A percentile compares a stretch with the other conserved stretches of the same genome.
These are phyloP conservation scores for Diabrotica balteata DNA, from an alignment of 2,888 invertebrate genomes.

Conservation along the genomic window DNA sequence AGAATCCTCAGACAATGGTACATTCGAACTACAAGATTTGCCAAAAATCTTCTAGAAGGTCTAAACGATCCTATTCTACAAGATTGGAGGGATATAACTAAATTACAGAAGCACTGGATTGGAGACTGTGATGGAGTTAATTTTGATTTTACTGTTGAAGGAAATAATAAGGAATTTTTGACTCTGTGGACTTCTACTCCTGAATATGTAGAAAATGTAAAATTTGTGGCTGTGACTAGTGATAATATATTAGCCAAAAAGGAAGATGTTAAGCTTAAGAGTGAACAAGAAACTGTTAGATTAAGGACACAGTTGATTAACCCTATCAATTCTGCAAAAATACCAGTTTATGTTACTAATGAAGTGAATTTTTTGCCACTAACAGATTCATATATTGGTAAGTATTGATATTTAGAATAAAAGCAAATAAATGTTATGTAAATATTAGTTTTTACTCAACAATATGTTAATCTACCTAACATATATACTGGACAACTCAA, in stretches of 20 bases:
- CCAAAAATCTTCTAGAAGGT: slow-evolving; percentile 75
- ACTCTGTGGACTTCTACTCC: slow-evolving; percentile 79
- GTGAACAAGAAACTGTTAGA: slow-evolving; percentile 46
- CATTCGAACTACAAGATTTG: slow-evolving; percentile 85
- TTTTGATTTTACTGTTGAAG: slow-evolving; percentile 67
- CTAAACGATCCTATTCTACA: slow-evolving; percentile 71
- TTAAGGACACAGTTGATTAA: slow-evolving; percentile 68
- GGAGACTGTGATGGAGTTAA: slow-evolving; percentile 83
- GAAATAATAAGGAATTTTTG: slow-evolving; percentile 49
- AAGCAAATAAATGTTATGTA: no score
- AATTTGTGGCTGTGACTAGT: slow-evolving; percentile 72
- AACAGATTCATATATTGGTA: slow-evolving; percentile 72
- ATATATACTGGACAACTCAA: no score
- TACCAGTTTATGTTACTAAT: slow-evolving; percentile 74
- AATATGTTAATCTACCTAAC: no score
- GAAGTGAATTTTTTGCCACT: slow-evolving; percentile 68
- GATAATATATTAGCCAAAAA: slow-evolving; percentile 63
- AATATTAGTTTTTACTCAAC: no score
- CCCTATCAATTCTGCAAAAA: slow-evolving; percentile 70
- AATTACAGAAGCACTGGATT: slow-evolving; percentile 89
- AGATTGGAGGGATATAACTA: slow-evolving; percentile 86
- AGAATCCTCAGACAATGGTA: slow-evolving; percentile 94
- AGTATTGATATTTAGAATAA: slow-evolving; percentile 6
- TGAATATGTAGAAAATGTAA: slow-evolving; percentile 73
- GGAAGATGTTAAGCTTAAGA: slow-evolving; percentile 44